These are phyloP conservation scores for Spodoptera picta DNA, from an alignment of 2,888 invertebrate genomes.

Conservation along the genomic window DNA sequence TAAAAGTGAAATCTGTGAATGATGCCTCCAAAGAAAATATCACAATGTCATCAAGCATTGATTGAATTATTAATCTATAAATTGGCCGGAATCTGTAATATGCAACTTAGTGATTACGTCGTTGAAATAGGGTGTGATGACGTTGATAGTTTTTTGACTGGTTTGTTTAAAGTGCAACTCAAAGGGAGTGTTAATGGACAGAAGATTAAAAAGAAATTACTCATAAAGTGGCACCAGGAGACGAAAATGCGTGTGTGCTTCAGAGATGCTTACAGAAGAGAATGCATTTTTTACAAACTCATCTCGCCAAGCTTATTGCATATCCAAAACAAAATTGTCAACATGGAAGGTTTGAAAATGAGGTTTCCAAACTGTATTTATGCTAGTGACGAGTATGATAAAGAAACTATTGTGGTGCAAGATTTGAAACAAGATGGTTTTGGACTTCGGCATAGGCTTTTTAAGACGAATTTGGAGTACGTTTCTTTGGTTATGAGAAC, in stretches of 20 bases:
- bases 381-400: slow-evolving; percentile 65
- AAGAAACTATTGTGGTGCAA: slow-evolving; percentile 68
- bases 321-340: slow-evolving; percentile 67
- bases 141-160: slow-evolving; percentile 69
- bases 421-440: slow-evolving; percentile 54
- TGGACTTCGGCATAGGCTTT: slow-evolving; percentile 65
- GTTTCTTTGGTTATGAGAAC: slow-evolving; percentile 71
- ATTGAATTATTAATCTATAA: slow-evolving; percentile 70
- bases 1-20: slow-evolving; percentile 46
- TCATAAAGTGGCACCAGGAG: slow-evolving; percentile 75
- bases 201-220: slow-evolving; percentile 63
- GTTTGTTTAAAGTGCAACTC: slow-evolving; percentile 66
- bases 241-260: slow-evolving; percentile 64
- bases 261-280: slow-evolving; percentile 70
- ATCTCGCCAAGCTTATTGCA: slow-evolving; percentile 68
- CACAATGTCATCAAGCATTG: slow-evolving; percentile 69
- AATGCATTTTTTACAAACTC: slow-evolving; percentile 64
- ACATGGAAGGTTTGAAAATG: slow-evolving; percentile 76
- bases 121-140: slow-evolving; percentile 69
- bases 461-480: slow-evolving; percentile 66
- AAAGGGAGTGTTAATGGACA: slow-evolving; percentile 67
- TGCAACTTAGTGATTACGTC: slow-evolving; percentile 63
- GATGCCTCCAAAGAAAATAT: slow-evolving; percentile 76
- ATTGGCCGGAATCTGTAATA: slow-evolving; percentile 64
- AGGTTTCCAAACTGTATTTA: slow-evolving; percentile 75